Percentiles rank a stretch among this genome's conserved stretches.
Evolutionary conservation across 2,113 vertebrate species (phyloP).

Genomic region (Sarotherodon lohbergeri): DNA sequence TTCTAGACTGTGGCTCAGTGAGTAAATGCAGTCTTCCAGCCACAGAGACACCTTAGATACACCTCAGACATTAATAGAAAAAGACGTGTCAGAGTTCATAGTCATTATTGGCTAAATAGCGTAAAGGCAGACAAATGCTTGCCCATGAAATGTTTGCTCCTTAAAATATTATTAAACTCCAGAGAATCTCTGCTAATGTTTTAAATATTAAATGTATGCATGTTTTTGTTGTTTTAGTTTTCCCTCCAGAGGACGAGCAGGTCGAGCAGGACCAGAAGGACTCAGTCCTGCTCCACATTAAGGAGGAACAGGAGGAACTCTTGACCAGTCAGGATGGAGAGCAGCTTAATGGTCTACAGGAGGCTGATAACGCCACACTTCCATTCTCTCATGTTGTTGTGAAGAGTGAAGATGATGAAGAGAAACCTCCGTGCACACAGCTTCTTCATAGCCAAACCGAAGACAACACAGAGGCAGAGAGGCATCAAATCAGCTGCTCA

Average conservation of each 20-base stretch:
- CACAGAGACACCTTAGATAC: neutral
- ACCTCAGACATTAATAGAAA: neutral
- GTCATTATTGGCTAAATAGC: neutral
- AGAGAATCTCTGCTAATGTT: neutral
- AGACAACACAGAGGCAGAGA: neutral
- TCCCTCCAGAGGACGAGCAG: neutral
- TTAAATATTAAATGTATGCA: neutral
- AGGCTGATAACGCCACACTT: neutral
- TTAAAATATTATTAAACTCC: neutral
- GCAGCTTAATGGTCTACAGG: neutral
- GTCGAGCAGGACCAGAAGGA: neutral
- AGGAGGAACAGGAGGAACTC: neutral
- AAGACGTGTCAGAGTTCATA: neutral
- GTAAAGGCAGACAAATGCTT: neutral
- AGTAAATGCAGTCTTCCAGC: neutral
- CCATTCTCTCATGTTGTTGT: neutral
- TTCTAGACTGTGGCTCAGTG: neutral
- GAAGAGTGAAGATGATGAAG: neutral
- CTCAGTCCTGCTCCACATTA: neutral
- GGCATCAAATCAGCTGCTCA: accelerated
- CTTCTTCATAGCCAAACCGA: neutral
- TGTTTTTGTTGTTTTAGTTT: neutral
- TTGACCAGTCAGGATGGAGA: neutral
- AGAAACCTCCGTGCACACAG: neutral
- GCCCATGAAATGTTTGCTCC: neutral